Evolutionary conservation across 2,888 invertebrate genomes (phyloP), one percentile per base, ranked within the genome.

Genomic region (Eudemis profundana): DNA sequence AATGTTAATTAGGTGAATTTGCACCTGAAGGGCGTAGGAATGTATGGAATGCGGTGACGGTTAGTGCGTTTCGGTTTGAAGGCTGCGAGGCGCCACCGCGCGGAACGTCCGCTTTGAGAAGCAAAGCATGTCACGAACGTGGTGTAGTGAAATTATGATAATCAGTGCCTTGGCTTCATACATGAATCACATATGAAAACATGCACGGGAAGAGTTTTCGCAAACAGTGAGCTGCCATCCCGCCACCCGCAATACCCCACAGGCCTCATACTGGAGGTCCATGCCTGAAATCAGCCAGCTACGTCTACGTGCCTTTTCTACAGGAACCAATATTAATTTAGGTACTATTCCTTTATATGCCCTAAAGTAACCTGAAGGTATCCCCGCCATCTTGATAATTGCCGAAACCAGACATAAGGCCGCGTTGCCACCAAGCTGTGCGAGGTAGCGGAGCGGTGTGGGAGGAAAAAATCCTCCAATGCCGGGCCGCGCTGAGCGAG

Each of bases 1-100:
- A 81, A 86, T 86, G 77, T 74, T 85, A 86, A 88, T 80, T n/a
- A 76, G 79, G 79, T 68, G 61, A 38, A 49, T 60, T 38, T 38
- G 21, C n/a, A n/a, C 8, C 29, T 7, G 17, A 19, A 29, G 10
- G 42, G 17, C 7, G 12, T 44, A 56, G 29, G 12, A 29, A n/a
- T n/a, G 42, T 56, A 44, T n/a, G 29, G 19, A 56, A 17, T n/a
- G 29, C 17, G 19, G 12, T 29, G 29, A 29, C 19, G 29, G 29
- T 56, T 56, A 8, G 7, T 56, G 29, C 29, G 27, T 44, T 44
- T 56, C 29, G 29, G 12, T 17, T 44, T 5, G 68, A 68, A 69
- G 67, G 66, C 64, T 61, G 56, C 14, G 38, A 66, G 53, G 65
- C 56, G 68, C 56, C 62, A 63, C 61, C 54, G 61, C 42, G 63